phyloP scores from a whole-genome alignment of 2,113 vertebrate genomes.

The Morone chrysops region DNA sequence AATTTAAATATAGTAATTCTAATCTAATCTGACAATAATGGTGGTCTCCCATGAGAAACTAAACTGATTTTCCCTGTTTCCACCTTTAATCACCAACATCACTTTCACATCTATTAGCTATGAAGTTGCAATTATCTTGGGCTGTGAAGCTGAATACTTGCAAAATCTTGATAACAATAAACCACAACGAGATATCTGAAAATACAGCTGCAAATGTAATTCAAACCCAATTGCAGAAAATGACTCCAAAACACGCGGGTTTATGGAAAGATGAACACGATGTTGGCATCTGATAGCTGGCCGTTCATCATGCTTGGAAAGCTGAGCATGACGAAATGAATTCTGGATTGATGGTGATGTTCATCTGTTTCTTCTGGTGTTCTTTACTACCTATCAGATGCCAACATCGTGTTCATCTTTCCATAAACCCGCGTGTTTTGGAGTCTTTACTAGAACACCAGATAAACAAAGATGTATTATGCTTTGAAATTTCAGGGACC shows the following conservation, averaged over 20 bases:
- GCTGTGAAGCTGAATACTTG: not conserved
- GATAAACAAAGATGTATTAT: not conserved
- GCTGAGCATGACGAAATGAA: slow-evolving; percentile 13
- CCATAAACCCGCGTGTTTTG: too few relatives aligned
- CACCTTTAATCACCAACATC: not conserved
- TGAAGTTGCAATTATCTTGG: slow-evolving; percentile 35
- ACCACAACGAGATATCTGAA: not conserved
- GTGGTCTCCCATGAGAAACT: slow-evolving; percentile 11
- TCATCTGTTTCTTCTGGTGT: not conserved
- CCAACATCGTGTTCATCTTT: too few relatives aligned
- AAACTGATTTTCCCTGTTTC: not conserved
- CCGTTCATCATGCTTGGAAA: slow-evolving; percentile 19
- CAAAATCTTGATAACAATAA: not conserved
- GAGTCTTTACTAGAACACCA: not conserved
- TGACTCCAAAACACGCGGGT: not conserved
- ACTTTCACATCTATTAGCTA: slow-evolving; percentile 14
- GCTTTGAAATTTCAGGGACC: not conserved
- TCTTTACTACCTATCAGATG: too few relatives aligned
- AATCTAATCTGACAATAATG: slow-evolving; percentile 40
- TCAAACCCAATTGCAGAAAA: not conserved
- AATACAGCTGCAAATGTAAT: slow-evolving; percentile 4
- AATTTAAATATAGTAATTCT: slow-evolving; percentile 27
- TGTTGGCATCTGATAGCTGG: slow-evolving; percentile 6
- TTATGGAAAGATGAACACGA: not conserved
- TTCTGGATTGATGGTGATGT: not conserved